Conservation (phyloP, 1,140 invertebrate genomes). For the Ceratina japonica region DNA sequence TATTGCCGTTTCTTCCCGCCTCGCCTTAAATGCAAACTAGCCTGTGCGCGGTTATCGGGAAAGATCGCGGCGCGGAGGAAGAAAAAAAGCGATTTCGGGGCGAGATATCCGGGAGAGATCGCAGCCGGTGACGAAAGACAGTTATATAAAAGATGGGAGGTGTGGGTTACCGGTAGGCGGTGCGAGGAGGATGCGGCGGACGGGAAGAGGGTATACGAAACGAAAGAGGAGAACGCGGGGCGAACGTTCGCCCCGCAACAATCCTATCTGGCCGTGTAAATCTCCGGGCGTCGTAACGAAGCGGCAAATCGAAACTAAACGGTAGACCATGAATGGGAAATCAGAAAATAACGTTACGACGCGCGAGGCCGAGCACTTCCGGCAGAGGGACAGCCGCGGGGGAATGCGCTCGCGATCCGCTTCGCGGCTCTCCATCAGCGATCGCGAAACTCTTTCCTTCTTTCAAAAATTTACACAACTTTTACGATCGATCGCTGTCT, state of each 20-base stretch:
- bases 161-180: slow-evolving; percentile 13
- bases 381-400: slow-evolving; percentile 60
- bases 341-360: slow-evolving; percentile 74
- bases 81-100: slow-evolving; percentile 44
- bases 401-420: slow-evolving; percentile 47
- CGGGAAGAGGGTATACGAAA: slow-evolving; percentile 27
- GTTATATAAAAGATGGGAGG: slow-evolving; percentile 71
- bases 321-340: slow-evolving; percentile 74
- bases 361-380: slow-evolving; percentile 70
- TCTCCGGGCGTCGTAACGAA: slow-evolving; percentile 74
- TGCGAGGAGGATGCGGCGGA: not conserved
- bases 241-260: slow-evolving; percentile 60
- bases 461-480: not conserved
- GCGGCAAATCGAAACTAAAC: slow-evolving; percentile 76
- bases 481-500: too few species aligned
- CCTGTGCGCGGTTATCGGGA: slow-evolving; percentile 67
- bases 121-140: slow-evolving; percentile 71
- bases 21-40: slow-evolving; percentile 74
- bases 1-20: too few species aligned
- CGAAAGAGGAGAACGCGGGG: slow-evolving; percentile 20
- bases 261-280: slow-evolving; percentile 75
- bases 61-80: slow-evolving; percentile 44
- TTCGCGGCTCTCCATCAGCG: slow-evolving; percentile 24
- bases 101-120: slow-evolving; percentile 61
- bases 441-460: not conserved